Base-by-base conservation (phyloP, 1,140 invertebrate species). In the Lordiphosa clarofinis region DNA sequence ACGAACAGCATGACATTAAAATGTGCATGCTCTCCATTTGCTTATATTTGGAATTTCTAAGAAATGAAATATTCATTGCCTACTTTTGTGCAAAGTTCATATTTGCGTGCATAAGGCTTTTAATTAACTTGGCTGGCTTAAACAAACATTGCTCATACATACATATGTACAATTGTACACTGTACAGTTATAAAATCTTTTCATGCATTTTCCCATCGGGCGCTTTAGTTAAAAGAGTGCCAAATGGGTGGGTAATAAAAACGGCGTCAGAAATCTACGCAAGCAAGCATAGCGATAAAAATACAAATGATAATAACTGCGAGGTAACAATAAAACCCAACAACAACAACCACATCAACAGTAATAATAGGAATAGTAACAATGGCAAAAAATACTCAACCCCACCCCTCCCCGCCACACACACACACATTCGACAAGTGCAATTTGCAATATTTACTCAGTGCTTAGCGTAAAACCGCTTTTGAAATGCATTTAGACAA, bases 241-340 rank as follows among this genome's bases (percentile, higher is more conserved):
- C 9, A 31, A 48, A 24, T 38, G 36, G 10, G 8, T 31, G 21
- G 42, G 48, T 37, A 37, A 67, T 68, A 68, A 60, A 68, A 67
- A 47, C 54, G 21, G 50, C 44, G 53, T 40, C 46, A 53, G 60
- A 31, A 60, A 61, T 46, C 43, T 58, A 50, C 56, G 38, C 38
- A 52, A 15, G 36, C 31, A 46, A 28, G 46, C 36, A 42, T 9
- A 19, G 33, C 39, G 47, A 52, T 57, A 67, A 69, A 69, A 50
- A 50, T 55, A 59, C 49, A 73, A 75, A 59, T 39, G 72, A 60
- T 65, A 75, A 65, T 70, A 74, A 74, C 56, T 33, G 46, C 46
- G 21, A 37, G n/a, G n/a, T 12, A 15, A 19, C 37, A 44, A 24
- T 11, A 40, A 12, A 19, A 13, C 12, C 31, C 44, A 42, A 50